Conservation (phyloP, 2,888 invertebrate species). For the Philopedon plagiatum region DNA sequence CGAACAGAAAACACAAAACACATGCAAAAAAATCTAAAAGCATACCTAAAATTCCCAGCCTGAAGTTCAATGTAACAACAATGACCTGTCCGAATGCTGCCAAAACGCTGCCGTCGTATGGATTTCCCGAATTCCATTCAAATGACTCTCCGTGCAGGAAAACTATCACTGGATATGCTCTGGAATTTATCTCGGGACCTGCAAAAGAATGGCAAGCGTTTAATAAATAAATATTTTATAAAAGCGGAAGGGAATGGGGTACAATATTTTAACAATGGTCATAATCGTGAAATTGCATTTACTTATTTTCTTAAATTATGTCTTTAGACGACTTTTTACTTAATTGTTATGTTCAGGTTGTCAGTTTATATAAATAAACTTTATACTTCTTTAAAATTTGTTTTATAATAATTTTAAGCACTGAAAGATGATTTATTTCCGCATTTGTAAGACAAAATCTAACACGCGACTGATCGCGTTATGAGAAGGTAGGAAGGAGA, state of each 20-base stretch:
- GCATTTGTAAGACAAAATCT: too few relatives aligned
- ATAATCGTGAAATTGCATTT: too few relatives aligned
- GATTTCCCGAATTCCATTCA: conserved; percentile 97
- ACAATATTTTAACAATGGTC: not conserved
- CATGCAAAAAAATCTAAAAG: conserved; percentile 16
- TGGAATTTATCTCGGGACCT: conserved; percentile 29
- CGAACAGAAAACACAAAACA: not conserved
- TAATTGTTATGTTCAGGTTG: too few relatives aligned
- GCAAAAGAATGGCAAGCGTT: conserved; percentile 31
- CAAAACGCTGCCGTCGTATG: conserved; percentile 95
- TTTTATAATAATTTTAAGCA: too few relatives aligned
- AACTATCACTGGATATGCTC: conserved; percentile 71
- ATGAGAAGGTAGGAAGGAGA: too few relatives aligned
- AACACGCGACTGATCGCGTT: too few relatives aligned
- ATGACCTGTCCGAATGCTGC: conserved; percentile 92
- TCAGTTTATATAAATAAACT: too few relatives aligned
- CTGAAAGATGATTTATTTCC: too few relatives aligned
- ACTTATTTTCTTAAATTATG: too few relatives aligned
- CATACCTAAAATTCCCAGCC: conserved; percentile 87
- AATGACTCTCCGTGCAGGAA: conserved; percentile 97
- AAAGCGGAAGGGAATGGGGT: not conserved
- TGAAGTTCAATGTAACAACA: conserved; percentile 88
- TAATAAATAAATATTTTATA: conserved; percentile 14
- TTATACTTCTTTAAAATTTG: too few relatives aligned
- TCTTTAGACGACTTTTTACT: too few relatives aligned